phyloP scores from a whole-genome alignment of 2,888 invertebrate species.

The Cylindroiulus punctatus region DNA sequence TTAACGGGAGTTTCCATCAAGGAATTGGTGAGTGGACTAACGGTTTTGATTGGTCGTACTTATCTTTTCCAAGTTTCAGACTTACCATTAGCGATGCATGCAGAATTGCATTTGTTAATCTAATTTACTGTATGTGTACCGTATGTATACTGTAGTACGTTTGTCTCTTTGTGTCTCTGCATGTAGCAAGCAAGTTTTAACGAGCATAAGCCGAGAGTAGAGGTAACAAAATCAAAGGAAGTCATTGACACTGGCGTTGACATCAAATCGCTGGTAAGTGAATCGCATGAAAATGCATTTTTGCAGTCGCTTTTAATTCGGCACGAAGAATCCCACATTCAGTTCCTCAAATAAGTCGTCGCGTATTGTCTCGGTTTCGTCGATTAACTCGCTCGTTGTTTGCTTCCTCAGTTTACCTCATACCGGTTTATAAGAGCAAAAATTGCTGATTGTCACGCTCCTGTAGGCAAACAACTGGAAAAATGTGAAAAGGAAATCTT shows the following conservation, averaged over 20 bases:
- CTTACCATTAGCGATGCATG: background rate
- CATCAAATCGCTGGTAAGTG: constrained; percentile 58
- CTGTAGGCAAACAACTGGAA: constrained; percentile 38
- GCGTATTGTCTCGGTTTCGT: background rate
- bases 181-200: constrained; percentile 55
- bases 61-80: background rate
- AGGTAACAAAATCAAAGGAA: constrained; percentile 55
- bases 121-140: background rate
- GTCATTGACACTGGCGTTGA: constrained; percentile 58
- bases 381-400: constrained; percentile 10
- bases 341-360: background rate
- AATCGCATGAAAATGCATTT: background rate
- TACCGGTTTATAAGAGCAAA: constrained; percentile 14
- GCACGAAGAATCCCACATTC: background rate
- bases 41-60: background rate
- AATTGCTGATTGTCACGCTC: background rate
- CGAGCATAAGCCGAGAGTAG: constrained; percentile 48
- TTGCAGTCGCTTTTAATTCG: background rate
- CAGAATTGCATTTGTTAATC: background rate
- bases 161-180: constrained; percentile 49
- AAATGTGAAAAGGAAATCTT: constrained; percentile 4
- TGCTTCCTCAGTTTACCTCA: background rate
- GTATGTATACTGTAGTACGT: constrained; percentile 48
- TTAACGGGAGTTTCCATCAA: constrained; percentile 51
- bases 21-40: constrained; percentile 51